Evolutionary conservation across 2,797 vertebrate species (phyloP).

Genomic region (Onychomys arenicola): DNA sequence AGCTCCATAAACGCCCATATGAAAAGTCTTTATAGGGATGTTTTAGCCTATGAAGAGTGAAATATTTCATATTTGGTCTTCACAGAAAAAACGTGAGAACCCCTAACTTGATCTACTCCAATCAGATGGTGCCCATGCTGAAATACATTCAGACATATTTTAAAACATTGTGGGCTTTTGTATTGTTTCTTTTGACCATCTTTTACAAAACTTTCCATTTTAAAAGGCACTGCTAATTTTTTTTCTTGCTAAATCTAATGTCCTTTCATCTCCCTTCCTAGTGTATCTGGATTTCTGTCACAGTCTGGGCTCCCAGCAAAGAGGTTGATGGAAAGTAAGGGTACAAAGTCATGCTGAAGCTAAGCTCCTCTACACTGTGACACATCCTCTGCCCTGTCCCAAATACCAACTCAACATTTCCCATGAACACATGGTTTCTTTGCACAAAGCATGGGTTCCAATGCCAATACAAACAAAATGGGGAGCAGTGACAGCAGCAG

Average conservation of each 20-base stretch:
- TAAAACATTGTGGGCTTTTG: background rate
- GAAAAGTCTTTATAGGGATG: background rate
- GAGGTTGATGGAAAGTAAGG: background rate
- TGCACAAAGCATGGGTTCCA: background rate
- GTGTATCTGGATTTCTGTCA: background rate
- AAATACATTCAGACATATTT: background rate
- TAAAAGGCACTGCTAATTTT: background rate
- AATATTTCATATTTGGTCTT: background rate
- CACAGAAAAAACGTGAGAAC: background rate
- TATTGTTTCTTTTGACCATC: background rate
- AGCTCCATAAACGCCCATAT: rapidly evolving
- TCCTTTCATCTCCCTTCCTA: background rate
- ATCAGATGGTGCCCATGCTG: background rate
- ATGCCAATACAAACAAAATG: background rate
- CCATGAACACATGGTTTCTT: background rate
- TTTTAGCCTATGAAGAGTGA: background rate
- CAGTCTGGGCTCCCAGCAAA: background rate
- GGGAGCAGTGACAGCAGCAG: no score
- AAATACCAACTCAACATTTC: background rate
- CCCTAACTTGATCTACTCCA: background rate
- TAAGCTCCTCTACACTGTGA: rapidly evolving
- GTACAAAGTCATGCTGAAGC: background rate
- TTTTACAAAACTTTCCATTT: background rate
- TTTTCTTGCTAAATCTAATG: background rate
- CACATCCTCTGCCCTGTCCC: rapidly evolving